A percentile compares a stretch with the other conserved stretches of the same genome.
phyloP scores from a whole-genome alignment of 2,113 vertebrate genomes.

The Petrocephalus microphthalmus region DNA sequence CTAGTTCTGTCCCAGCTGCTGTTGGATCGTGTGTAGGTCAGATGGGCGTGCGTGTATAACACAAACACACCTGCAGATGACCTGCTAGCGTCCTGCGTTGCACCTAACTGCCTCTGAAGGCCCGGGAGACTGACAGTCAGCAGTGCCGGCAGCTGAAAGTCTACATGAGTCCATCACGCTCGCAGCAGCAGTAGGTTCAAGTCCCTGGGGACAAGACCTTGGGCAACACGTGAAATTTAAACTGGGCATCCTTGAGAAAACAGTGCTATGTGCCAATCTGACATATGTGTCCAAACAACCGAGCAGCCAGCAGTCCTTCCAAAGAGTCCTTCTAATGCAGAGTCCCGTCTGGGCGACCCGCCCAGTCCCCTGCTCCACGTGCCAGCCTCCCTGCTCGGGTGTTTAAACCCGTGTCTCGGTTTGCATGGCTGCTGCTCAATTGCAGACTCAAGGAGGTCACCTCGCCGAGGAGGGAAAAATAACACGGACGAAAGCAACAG shows the following conservation, averaged over 20 bases:
- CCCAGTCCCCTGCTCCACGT: background rate
- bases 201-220: background rate
- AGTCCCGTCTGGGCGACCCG: background rate
- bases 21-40: background rate
- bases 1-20: background rate
- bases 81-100: background rate
- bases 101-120: background rate
- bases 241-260: background rate
- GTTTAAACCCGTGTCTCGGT: background rate
- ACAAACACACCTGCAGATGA: background rate
- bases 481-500: background rate
- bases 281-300: background rate
- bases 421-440: background rate
- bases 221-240: background rate
- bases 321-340: background rate
- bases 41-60: background rate
- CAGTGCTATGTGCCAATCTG: background rate
- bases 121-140: background rate
- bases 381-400: background rate
- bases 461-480: background rate
- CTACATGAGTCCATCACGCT: background rate
- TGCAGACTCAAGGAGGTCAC: background rate
- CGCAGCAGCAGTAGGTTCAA: background rate
- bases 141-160: background rate
- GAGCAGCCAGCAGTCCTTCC: background rate